phyloP scores from a whole-genome alignment of 2,888 invertebrate genomes.

The Rhodophaea formosa region DNA sequence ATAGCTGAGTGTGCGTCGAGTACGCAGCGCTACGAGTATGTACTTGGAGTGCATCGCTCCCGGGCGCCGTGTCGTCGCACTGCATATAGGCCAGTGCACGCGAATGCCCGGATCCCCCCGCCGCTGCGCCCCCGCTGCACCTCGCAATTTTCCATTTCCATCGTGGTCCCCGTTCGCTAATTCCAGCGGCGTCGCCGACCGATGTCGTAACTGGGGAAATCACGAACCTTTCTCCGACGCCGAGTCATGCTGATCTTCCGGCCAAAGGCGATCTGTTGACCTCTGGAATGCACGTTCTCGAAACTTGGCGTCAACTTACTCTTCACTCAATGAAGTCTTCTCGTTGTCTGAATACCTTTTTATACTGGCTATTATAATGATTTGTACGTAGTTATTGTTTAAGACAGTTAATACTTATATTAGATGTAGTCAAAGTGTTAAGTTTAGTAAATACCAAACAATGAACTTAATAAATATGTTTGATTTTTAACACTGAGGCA shows the following conservation, averaged over 20 bases:
- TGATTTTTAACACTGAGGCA: neutral
- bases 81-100: slow-evolving; percentile 82
- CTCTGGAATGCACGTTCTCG: neutral
- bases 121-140: slow-evolving; percentile 50
- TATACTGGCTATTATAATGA: neutral
- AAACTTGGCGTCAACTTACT: neutral
- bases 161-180: slow-evolving; percentile 60
- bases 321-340: neutral
- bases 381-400: too few species aligned
- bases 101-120: slow-evolving; percentile 66
- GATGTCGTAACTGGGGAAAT: slow-evolving; percentile 64
- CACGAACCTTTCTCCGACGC: slow-evolving; percentile 60
- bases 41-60: slow-evolving; percentile 80
- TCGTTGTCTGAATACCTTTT: neutral
- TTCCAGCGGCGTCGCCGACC: slow-evolving; percentile 50
- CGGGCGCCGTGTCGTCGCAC: slow-evolving; percentile 79
- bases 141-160: slow-evolving; percentile 79
- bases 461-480: too few species aligned
- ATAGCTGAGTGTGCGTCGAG: slow-evolving; percentile 69
- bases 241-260: slow-evolving; percentile 45
- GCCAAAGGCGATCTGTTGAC: slow-evolving; percentile 39
- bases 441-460: too few species aligned
- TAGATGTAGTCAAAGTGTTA: too few species aligned
- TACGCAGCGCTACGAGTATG: slow-evolving; percentile 65
- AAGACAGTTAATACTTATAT: too few species aligned